Percentiles rank a stretch among this genome's conserved stretches.
Evolutionary conservation across 2,113 vertebrate genomes (phyloP).

Genomic region (Brachypteracias leptosomus): DNA sequence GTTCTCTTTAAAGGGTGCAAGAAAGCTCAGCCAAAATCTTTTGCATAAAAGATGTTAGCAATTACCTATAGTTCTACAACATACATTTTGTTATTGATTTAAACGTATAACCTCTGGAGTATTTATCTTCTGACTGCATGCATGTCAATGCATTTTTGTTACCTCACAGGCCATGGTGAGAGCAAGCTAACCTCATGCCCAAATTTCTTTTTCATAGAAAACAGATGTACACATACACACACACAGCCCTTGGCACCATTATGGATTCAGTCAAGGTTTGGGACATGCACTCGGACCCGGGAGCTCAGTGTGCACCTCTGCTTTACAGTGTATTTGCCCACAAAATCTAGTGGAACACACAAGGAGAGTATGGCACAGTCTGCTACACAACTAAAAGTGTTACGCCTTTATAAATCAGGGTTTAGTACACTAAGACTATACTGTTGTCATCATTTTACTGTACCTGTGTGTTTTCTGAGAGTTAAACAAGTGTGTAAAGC

Average conservation of each 20-base stretch:
- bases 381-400: neutral
- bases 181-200: neutral
- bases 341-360: neutral
- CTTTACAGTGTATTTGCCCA: neutral
- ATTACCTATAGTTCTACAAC: neutral
- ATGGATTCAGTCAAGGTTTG: neutral
- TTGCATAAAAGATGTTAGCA: neutral
- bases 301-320: fast-evolving
- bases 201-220: neutral
- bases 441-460: neutral
- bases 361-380: neutral
- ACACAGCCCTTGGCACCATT: fast-evolving
- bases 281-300: neutral
- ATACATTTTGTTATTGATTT: neutral
- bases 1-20: neutral
- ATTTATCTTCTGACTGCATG: neutral
- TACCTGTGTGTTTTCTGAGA: neutral
- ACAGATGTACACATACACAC: no score
- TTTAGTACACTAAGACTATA: neutral
- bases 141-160: neutral
- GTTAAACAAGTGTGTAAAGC: neutral
- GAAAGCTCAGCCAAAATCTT: neutral
- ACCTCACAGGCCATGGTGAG: neutral
- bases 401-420: neutral
- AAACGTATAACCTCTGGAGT: neutral